These are phyloP conservation scores for Haplochromis vanheusdeni DNA, from an alignment of 2,113 vertebrate genomes.

Conservation along the genomic window DNA sequence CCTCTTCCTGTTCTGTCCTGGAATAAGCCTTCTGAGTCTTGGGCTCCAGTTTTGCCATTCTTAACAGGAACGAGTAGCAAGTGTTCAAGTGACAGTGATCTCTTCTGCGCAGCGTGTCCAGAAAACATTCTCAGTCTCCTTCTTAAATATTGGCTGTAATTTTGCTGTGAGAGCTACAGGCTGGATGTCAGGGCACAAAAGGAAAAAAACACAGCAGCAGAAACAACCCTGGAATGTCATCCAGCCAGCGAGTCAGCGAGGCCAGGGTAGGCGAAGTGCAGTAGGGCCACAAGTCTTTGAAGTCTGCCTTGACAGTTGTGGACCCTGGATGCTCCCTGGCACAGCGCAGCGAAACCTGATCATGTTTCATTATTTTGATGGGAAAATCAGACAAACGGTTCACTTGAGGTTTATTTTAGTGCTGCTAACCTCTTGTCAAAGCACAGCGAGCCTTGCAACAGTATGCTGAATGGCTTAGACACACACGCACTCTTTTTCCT, in stretches of 20 bases:
- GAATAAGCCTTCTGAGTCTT: not conserved
- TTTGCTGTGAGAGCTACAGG: not conserved
- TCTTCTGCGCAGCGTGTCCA: not conserved
- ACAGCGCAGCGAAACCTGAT: slow-evolving; percentile 37
- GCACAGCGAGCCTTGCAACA: not conserved
- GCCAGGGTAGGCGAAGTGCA: slow-evolving; percentile 32
- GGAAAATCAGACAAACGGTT: slow-evolving; percentile 62
- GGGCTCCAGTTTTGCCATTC: not conserved
- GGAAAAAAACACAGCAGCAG: not conserved
- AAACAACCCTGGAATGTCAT: slow-evolving; percentile 44
- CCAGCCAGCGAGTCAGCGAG: slow-evolving; percentile 4
- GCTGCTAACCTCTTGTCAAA: slow-evolving; percentile 44
- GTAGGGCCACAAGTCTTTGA: slow-evolving; percentile 52
- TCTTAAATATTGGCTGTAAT: slow-evolving; percentile 15
- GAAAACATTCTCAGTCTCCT: not conserved
- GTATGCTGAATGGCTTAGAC: not conserved
- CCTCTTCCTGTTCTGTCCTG: not conserved
- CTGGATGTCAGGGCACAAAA: slow-evolving; percentile 8
- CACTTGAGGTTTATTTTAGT: slow-evolving; percentile 51
- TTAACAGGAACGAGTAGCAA: not conserved
- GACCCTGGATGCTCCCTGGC: slow-evolving; percentile 51
- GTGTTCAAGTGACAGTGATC: not conserved
- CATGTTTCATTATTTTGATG: slow-evolving; percentile 66
- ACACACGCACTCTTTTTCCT: not conserved
- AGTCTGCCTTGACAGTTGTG: slow-evolving; percentile 54